A percentile compares a stretch with the other conserved stretches of the same genome.
Evolutionary conservation across 1,140 invertebrate species (phyloP).

Genomic region (Ips nitidus): DNA sequence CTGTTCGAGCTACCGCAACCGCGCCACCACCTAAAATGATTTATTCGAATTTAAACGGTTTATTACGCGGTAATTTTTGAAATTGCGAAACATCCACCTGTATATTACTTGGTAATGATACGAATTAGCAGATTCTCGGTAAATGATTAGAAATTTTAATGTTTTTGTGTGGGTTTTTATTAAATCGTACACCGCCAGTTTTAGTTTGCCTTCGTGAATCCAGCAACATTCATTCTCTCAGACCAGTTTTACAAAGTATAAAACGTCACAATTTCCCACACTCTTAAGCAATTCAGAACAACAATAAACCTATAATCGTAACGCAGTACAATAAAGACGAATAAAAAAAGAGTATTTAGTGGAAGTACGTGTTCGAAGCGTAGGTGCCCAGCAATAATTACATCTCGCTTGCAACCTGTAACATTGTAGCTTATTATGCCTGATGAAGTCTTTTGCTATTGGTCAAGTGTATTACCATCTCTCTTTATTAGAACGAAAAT

Average conservation of each 20-base stretch:
- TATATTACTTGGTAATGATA: neutral
- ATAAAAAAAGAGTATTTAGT: slow-evolving; percentile 31
- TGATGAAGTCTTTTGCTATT: too few species aligned
- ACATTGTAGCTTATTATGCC: too few species aligned
- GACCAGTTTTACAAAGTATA: slow-evolving; percentile 18
- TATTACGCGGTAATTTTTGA: slow-evolving; percentile 25
- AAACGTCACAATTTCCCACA: slow-evolving; percentile 35
- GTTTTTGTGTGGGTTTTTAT: slow-evolving; percentile 2
- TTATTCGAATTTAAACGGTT: slow-evolving; percentile 32
- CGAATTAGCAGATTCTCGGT: slow-evolving; percentile 3
- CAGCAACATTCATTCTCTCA: neutral
- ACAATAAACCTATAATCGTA: slow-evolving; percentile 36
- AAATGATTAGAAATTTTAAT: slow-evolving; percentile 7
- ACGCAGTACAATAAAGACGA: slow-evolving; percentile 26
- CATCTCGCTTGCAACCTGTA: neutral
- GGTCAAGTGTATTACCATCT: too few species aligned
- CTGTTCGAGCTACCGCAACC: slow-evolving; percentile 24
- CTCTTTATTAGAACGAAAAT: too few species aligned
- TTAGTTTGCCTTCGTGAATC: too few species aligned
- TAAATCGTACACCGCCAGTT: neutral
- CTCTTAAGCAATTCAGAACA: slow-evolving; percentile 15
- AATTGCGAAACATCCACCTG: slow-evolving; percentile 13
- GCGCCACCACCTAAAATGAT: slow-evolving; percentile 19
- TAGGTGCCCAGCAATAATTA: slow-evolving; percentile 31
- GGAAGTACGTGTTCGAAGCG: slow-evolving; percentile 27